These are phyloP conservation scores for Sialia sialis DNA, from an alignment of 2,113 vertebrate species.

Conservation along the genomic window DNA sequence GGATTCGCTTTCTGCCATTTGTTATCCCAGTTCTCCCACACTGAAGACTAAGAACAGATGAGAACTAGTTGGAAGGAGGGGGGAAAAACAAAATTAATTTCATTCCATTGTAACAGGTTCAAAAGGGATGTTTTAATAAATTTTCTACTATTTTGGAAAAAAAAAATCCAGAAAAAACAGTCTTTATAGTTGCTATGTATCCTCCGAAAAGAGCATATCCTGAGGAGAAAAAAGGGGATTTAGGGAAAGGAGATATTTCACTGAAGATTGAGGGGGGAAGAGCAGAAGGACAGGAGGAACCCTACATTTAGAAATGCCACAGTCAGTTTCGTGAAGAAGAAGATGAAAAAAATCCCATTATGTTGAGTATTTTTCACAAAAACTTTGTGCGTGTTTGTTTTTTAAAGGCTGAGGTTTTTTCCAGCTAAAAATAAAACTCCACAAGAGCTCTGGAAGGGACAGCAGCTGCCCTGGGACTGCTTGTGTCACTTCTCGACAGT, in stretches of 20 bases:
- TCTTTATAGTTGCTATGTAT: background rate
- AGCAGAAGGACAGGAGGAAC: conserved; percentile 1
- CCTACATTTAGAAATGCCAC: conserved; percentile 9
- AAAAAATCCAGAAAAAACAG: background rate
- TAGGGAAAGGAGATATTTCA: background rate
- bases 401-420: background rate
- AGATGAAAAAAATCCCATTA: background rate
- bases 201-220: background rate
- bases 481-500: background rate
- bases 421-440: conserved; percentile 33
- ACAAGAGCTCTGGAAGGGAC: background rate
- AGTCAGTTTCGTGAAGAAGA: background rate
- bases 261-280: background rate
- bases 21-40: background rate
- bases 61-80: background rate
- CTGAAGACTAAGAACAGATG: background rate
- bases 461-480: background rate
- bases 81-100: background rate
- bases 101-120: background rate
- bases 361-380: background rate
- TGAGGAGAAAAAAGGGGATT: background rate
- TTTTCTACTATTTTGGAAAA: background rate
- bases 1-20: background rate
- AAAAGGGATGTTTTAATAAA: background rate
- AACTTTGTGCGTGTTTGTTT: background rate